Conservation (phyloP, 2,113 vertebrate genomes). For the Alces alces region DNA sequence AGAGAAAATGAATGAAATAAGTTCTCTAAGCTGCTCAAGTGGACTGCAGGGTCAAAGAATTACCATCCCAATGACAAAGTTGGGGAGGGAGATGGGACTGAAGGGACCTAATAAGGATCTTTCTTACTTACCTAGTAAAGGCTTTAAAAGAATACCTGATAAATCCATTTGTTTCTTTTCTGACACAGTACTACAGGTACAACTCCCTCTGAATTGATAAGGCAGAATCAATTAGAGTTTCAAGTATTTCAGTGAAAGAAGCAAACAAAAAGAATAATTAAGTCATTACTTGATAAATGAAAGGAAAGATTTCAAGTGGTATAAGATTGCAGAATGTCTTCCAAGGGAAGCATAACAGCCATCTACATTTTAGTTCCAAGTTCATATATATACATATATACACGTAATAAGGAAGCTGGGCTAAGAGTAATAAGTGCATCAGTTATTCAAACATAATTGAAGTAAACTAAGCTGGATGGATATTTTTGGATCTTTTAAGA, state of each 20-base stretch:
- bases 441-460: neutral
- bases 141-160: neutral
- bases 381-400: neutral
- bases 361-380: neutral
- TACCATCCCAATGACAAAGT: neutral
- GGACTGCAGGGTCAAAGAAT: neutral
- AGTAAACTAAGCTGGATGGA: neutral
- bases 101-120: neutral
- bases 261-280: conserved; percentile 36
- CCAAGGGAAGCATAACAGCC: neutral
- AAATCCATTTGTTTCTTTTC: neutral
- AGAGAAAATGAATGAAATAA: neutral
- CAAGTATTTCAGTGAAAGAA: neutral
- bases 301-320: conserved; percentile 17
- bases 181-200: neutral
- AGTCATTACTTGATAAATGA: conserved; percentile 23
- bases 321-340: neutral
- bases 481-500: neutral
- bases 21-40: neutral
- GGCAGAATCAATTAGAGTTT: neutral
- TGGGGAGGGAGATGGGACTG: neutral
- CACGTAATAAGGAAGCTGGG: neutral
- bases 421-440: neutral
- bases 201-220: neutral
- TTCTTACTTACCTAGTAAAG: neutral